Evolutionary conservation across 2,888 invertebrate genomes (phyloP).

Genomic region (Noctua janthina): DNA sequence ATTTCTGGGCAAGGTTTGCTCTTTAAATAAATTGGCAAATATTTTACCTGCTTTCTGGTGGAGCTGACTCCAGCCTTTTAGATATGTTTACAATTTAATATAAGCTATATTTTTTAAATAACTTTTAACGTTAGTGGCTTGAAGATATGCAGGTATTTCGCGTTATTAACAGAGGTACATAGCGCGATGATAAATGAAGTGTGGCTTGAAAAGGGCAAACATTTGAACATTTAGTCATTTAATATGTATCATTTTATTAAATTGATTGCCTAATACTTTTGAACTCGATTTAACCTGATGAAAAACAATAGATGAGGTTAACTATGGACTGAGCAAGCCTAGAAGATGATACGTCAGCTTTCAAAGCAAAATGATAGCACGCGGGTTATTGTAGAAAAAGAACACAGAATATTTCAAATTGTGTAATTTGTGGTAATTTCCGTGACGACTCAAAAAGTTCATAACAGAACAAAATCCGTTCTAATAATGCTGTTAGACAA

Average conservation of each 20-base stretch:
- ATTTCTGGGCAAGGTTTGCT: background rate
- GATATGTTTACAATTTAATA: slow-evolving; percentile 9
- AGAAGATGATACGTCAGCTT: background rate
- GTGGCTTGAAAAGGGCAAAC: background rate
- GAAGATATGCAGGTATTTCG: background rate
- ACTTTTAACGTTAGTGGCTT: background rate
- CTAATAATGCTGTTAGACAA: background rate
- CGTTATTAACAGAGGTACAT: background rate
- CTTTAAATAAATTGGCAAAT: slow-evolving; percentile 13
- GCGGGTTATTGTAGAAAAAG: background rate
- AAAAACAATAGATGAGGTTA: background rate
- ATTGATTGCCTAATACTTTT: background rate
- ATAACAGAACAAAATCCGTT: background rate
- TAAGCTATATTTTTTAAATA: background rate
- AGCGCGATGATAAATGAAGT: background rate
- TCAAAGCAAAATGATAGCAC: background rate
- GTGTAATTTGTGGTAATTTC: background rate
- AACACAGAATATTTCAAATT: background rate
- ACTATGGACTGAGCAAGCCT: background rate
- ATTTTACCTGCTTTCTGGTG: slow-evolving; percentile 16
- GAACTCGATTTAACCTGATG: background rate
- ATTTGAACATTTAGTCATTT: background rate
- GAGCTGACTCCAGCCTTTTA: background rate
- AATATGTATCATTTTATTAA: too few species aligned
- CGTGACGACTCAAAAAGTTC: background rate